phyloP scores from a whole-genome alignment of 2,888 invertebrate species.

The Baronia brevicornis region DNA sequence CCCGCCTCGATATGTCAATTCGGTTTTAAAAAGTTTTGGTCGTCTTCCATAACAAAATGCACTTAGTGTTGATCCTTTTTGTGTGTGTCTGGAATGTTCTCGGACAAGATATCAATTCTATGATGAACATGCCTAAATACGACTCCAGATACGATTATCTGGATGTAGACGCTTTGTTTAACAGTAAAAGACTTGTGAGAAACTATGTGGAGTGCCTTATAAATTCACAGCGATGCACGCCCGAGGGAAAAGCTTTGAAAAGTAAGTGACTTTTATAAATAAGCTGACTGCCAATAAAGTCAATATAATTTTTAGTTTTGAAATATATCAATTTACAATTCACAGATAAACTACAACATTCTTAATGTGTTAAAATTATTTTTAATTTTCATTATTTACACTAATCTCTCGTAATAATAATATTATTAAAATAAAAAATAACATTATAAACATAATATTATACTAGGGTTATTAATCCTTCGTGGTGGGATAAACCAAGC shows the following conservation, averaged over 20 bases:
- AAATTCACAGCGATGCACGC: conserved; percentile 80
- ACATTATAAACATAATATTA: no score
- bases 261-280: conserved; percentile 70
- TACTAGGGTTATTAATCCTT: no score
- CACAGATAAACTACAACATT: no score
- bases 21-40: conserved; percentile 14
- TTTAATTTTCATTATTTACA: no score
- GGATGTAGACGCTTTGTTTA: conserved; percentile 80
- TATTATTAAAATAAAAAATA: no score
- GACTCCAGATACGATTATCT: conserved; percentile 80
- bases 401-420: no score
- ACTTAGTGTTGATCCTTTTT: conserved; percentile 42
- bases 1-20: conserved; percentile 17
- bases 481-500: no score
- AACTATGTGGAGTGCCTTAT: conserved; percentile 83
- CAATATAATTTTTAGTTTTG: conserved; percentile 9
- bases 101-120: conserved; percentile 47
- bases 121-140: conserved; percentile 60
- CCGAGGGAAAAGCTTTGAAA: conserved; percentile 82
- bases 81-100: conserved; percentile 39
- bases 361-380: no score
- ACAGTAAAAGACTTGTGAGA: conserved; percentile 80
- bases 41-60: conserved; percentile 35
- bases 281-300: background rate
- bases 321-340: background rate